Base-by-base conservation (phyloP, 2,888 invertebrate genomes). In the Philereme transversata region DNA sequence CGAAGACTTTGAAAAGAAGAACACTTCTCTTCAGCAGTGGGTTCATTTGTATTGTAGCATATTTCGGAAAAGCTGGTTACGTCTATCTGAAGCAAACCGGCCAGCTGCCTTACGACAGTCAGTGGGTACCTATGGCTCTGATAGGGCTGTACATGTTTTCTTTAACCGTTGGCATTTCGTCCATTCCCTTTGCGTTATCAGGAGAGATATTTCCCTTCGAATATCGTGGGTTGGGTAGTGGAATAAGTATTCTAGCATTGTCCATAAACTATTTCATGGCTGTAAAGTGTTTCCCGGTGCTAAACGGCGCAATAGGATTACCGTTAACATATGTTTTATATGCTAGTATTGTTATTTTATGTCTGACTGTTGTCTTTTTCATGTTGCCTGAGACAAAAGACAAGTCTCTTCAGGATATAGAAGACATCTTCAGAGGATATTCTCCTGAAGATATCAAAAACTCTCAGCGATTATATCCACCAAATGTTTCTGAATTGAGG, bases 101-200 rank as follows among this genome's bases (percentile, higher is more conserved):
- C 1, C 69, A 75, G 40, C 60, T 88, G 7, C 83, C 87, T 33
- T 82, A 75, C 38, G 83, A 87, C n/a, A 80, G 78, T 33, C 87
- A 90, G 54, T 93, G 92, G 90, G 72, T 93, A 8, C 90, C 93
- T 0, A 79, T 94, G 75, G 67, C 86, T 64, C 77, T 93, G 69
- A 83, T 94, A 65, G 81, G 94, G 60, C 65, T 88, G 0, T 95
- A 95, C 70, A 94, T 94, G 77, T 89, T 92, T 7, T 93, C 94
- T 33, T 82, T 94, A 50, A 91, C 93, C 7, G 84, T 94, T 6
- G 95, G 96, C 1, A 87, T 95, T 61, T 90, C 94, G 4, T 95
- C 95, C 0, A 84, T 96, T 65, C 96, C 96, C 0, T 96, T 96
- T 88, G 93, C 95, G 9, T 91, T 96, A 83, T 94, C 95, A 55